phyloP scores from a whole-genome alignment of 2,888 invertebrate genomes.

The Schizaphis graminum region DNA sequence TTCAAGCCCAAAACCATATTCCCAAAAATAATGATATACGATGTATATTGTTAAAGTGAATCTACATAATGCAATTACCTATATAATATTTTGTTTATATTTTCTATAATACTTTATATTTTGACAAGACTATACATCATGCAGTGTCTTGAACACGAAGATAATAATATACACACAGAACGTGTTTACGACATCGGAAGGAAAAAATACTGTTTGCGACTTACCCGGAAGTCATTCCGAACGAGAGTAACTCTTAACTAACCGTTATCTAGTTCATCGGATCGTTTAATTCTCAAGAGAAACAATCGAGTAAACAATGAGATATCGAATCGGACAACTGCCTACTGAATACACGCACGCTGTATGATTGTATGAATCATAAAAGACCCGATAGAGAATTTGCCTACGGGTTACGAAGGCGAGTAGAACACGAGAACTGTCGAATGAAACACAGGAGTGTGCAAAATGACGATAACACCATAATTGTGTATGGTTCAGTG shows the following conservation, averaged over 20 bases:
- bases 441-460: too few relatives aligned
- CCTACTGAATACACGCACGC: not conserved
- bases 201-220: not conserved
- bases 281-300: not conserved
- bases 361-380: not conserved
- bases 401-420: too few relatives aligned
- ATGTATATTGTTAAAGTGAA: not conserved
- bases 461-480: too few relatives aligned
- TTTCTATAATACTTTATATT: not conserved
- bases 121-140: not conserved
- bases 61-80: not conserved
- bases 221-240: not conserved
- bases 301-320: not conserved
- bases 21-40: not conserved
- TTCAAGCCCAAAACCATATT: not conserved
- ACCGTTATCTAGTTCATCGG: not conserved
- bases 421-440: too few relatives aligned
- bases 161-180: not conserved
- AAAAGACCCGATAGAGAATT: not conserved
- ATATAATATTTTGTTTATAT: not conserved
- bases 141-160: not conserved
- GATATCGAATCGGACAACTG: not conserved
- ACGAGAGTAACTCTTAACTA: not conserved
- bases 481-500: too few relatives aligned
- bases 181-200: not conserved